phyloP scores from a whole-genome alignment of 2,797 vertebrate genomes.

The Phrynocephalus guinanensis region DNA sequence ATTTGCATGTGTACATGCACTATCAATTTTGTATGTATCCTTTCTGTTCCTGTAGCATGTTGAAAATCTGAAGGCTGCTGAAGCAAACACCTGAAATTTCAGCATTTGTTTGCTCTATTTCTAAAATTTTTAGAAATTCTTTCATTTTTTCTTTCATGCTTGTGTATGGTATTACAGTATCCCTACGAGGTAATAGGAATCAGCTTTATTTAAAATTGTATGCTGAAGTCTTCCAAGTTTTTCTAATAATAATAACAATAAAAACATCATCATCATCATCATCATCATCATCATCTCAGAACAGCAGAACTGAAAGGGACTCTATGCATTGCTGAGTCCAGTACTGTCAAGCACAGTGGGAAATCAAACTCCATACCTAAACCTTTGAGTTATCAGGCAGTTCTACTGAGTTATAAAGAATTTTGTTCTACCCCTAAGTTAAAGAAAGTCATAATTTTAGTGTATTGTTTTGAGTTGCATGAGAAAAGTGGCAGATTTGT shows the following conservation, averaged over 20 bases:
- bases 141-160: neutral
- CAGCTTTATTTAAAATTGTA: constrained; percentile 10
- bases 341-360: too few relatives aligned
- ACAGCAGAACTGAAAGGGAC: too few relatives aligned
- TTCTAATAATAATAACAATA: neutral
- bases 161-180: neutral
- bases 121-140: neutral
- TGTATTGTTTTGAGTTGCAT: constrained; percentile 60
- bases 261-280: too few relatives aligned
- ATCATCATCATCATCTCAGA: too few relatives aligned
- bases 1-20: neutral
- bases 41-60: neutral
- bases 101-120: neutral
- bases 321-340: too few relatives aligned
- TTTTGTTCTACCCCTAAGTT: constrained; percentile 40
- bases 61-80: constrained; percentile 14
- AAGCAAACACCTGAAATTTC: constrained; percentile 5
- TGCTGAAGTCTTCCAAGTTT: neutral
- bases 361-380: too few relatives aligned
- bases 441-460: constrained; percentile 42
- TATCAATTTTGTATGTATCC: neutral
- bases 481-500: constrained; percentile 64
- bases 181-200: neutral
- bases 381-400: too few relatives aligned
- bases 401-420: neutral